Conservation (phyloP, 1,140 invertebrate species). For the Drosophila bifasciata region DNA sequence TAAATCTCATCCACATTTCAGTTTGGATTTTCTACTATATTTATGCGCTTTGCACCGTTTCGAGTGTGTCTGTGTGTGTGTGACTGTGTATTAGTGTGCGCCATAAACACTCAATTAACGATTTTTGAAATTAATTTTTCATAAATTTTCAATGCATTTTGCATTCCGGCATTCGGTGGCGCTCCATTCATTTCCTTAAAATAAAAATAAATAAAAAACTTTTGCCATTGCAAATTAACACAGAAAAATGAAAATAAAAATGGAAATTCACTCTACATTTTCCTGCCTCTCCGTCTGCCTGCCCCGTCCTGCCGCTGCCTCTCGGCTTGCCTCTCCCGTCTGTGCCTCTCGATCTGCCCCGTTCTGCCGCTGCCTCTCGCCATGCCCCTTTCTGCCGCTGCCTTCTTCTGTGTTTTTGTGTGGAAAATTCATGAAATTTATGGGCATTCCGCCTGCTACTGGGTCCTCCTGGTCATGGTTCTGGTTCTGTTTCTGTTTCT, state of each 20-base stretch:
- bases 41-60: slow-evolving; percentile 39
- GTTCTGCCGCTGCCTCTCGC: not conserved
- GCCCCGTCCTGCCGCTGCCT: not conserved
- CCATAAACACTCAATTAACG: slow-evolving; percentile 84
- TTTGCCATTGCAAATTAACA: slow-evolving; percentile 65
- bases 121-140: slow-evolving; percentile 84
- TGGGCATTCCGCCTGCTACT: slow-evolving; percentile 12
- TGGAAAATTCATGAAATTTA: slow-evolving; percentile 78
- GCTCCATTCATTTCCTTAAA: slow-evolving; percentile 46
- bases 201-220: slow-evolving; percentile 1
- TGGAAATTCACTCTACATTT: slow-evolving; percentile 44
- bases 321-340: not conserved
- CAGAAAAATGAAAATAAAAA: slow-evolving; percentile 68
- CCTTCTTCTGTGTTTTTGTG: slow-evolving; percentile 34
- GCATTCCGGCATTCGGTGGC: slow-evolving; percentile 46
- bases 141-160: slow-evolving; percentile 60
- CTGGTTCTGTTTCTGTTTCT: slow-evolving; percentile 13
- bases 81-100: slow-evolving; percentile 28
- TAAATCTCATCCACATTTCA: slow-evolving; percentile 74
- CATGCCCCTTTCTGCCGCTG: slow-evolving; percentile 12
- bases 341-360: not conserved
- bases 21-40: slow-evolving; percentile 61
- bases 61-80: slow-evolving; percentile 25
- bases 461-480: slow-evolving; percentile 32
- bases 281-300: slow-evolving; percentile 3